Evolutionary conservation across 1,140 invertebrate genomes (phyloP), one percentile per base, ranked within the genome.

Genomic region (Platorchestia sp.): DNA sequence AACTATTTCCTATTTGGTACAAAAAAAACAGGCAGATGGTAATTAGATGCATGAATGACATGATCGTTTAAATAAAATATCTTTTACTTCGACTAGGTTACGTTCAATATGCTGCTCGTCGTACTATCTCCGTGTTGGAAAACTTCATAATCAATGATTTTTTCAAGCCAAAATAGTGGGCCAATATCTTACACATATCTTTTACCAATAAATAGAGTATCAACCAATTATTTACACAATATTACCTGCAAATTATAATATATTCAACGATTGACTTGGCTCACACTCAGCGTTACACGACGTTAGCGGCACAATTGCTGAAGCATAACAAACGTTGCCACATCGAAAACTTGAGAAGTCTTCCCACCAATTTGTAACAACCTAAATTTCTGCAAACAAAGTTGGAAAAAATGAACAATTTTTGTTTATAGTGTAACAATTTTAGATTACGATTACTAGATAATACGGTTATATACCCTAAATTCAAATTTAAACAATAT

Each of bases 311-410:
- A 75, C 59, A 75, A 75, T 36, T 75, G 59, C 59, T 75, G 59
- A 75, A 75, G 59, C 59, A 75, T 75, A 75, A 75, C 59, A 75
- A 75, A 75, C 59, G 59, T 75, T 75, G 59, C 59, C 59, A 75
- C 14, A 75, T 75, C 7, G 36, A 19, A 27, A 75, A 27, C 27
- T 75, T 36, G 14, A 75, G 27, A 75, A 75, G 27, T 75, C 59
- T 22, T 36, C 27, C 59, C 10, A 19, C 6, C 14, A 10, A 75
- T 75, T 75, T 75, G 36, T 75, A 75, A 22, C 7, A 22, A 75
- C 59, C 59, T 22, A 22, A 75, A 27, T 22, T 22, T 75, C 14
- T 22, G 59, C 27, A 3, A 36, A 22, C n/a, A 75, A 22, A 19
- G 14, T 75, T 22, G 14, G 1, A 3, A 14, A 75, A 22, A 75